Conservation (phyloP, 2,797 vertebrate genomes). For the Parauchenoglanis punctatus region DNA sequence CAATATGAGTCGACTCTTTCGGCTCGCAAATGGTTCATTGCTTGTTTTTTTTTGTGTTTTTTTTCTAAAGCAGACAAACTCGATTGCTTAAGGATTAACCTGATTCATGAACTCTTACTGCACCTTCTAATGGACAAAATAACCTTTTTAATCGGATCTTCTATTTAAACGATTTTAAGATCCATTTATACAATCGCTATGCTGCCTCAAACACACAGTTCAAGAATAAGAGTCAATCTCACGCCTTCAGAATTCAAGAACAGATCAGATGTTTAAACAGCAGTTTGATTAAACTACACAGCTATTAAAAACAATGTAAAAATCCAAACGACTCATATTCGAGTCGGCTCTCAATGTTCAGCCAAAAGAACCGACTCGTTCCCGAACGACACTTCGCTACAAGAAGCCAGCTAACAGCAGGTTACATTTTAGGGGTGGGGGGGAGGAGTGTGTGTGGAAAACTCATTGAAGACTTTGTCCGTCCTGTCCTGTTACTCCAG, state of each 20-base stretch:
- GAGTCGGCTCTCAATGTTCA: background rate
- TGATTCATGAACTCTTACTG: background rate
- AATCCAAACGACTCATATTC: background rate
- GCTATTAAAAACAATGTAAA: background rate
- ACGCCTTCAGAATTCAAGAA: background rate
- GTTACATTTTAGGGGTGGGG: too few relatives aligned
- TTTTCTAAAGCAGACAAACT: background rate
- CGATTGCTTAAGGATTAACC: background rate
- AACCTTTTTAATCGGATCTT: background rate
- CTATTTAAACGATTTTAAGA: background rate
- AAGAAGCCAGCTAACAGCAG: background rate
- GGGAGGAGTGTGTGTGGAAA: background rate
- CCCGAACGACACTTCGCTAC: background rate
- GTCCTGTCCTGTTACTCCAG: background rate
- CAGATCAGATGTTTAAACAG: background rate
- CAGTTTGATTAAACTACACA: background rate
- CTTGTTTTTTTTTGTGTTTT: background rate
- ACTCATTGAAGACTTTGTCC: background rate
- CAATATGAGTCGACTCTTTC: conserved; percentile 12
- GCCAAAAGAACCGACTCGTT: background rate
- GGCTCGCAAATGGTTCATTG: background rate
- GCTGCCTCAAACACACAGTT: background rate
- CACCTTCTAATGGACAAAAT: background rate
- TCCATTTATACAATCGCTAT: background rate
- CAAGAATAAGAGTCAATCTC: background rate